These are phyloP conservation scores for Tenthredo amoena DNA, from an alignment of 2,888 invertebrate species.

Conservation along the genomic window DNA sequence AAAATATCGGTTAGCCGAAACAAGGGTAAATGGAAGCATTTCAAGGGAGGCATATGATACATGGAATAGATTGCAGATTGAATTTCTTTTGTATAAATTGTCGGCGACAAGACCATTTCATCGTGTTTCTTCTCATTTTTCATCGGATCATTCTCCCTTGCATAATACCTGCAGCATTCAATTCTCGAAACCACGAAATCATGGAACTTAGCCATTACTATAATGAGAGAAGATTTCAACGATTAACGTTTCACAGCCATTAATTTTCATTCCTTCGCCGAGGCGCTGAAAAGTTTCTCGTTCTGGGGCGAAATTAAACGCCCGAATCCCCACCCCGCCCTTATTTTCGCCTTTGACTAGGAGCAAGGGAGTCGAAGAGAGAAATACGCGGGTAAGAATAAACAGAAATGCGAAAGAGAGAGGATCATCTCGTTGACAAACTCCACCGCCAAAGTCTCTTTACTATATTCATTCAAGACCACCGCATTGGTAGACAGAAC, in stretches of 20 bases:
- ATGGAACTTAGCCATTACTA: constrained; percentile 51
- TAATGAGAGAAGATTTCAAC: constrained; percentile 59
- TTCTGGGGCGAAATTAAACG: constrained; percentile 55
- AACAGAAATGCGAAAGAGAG: not conserved
- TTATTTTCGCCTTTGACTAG: constrained; percentile 15
- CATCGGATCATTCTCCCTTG: not conserved
- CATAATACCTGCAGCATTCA: not conserved
- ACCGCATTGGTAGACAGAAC: not conserved
- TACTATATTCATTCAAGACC: constrained; percentile 24
- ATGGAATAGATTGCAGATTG: not conserved
- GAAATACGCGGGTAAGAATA: not conserved
- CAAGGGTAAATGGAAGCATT: not conserved
- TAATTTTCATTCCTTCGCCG: constrained; percentile 55
- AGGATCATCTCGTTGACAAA: constrained; percentile 35
- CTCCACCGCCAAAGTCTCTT: constrained; percentile 22
- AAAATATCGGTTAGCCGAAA: not conserved
- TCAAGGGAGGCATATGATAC: not conserved
- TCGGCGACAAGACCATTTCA: not conserved
- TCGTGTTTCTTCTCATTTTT: constrained; percentile 6
- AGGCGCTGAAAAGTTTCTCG: constrained; percentile 53
- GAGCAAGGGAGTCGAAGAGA: not conserved
- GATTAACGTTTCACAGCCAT: constrained; percentile 58
- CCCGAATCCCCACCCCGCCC: constrained; percentile 24
- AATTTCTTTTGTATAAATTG: not conserved
- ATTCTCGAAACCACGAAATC: not conserved